Base-by-base conservation (phyloP, 2,113 vertebrate genomes). In the Perca fluviatilis region DNA sequence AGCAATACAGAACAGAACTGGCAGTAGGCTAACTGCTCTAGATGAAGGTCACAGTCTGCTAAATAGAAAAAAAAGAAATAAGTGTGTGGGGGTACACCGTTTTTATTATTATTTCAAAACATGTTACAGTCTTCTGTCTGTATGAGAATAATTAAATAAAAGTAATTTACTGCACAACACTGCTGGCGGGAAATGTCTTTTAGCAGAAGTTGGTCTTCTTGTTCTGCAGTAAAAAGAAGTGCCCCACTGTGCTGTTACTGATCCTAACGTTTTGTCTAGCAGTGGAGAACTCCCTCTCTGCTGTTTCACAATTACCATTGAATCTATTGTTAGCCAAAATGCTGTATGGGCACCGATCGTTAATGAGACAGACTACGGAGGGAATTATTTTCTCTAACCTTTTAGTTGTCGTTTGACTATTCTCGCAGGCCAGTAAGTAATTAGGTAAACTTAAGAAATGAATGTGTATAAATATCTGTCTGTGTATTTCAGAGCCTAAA, bases 381-480 rank as follows among this genome's bases (percentile, higher is more conserved):
- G 36, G 36, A 9, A 40, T 40, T 40, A 40, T 40, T 40, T 33
- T 40, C 36, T 40, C 8, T 2, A 40, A 40, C 7, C 8, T 40
- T 40, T 40, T 49, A 49, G 16, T 30, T 40, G 60, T 58, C n/a
- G 27, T 47, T 57, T 15, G 33, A 74, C 30, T 23, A 9, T 3
- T 53, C 66, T 43, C 30, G 16, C 27, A 53, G 73, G 5, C 66
- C 6, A 58, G 27, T 40, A 3, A 60, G 57, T 40, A 69, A 67
- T 73, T 58, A 60, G 12, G 6, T 53, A 47, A 63, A 74, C 23
- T 25, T 33, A 75, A 69, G 47, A 63, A 69, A 30, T 70, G 7
- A 66, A 62, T 40, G 58, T 40, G 6, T 43, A 43, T 49, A 46
- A 64, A 81, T 65, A 71, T 74, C 67, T 77, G 27, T 57, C 47